Percentiles rank a stretch among this genome's conserved stretches.
These are phyloP conservation scores for Siniperca obscura DNA, from an alignment of 2,797 vertebrate genomes.

Conservation along the genomic window DNA sequence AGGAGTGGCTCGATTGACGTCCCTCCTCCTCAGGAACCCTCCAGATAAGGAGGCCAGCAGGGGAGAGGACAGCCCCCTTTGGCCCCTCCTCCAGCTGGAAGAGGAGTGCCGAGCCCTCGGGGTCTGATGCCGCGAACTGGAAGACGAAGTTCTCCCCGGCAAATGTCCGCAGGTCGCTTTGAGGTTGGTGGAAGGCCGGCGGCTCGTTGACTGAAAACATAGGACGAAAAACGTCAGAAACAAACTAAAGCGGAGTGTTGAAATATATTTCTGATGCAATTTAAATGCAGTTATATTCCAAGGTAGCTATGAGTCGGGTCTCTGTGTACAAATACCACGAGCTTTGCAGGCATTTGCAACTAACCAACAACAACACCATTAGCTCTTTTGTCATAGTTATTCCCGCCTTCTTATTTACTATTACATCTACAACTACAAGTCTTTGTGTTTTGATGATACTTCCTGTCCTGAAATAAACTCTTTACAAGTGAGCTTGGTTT, in stretches of 20 bases:
- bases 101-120: slow-evolving; percentile 87
- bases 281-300: background rate
- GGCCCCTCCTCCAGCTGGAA: slow-evolving; percentile 85
- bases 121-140: slow-evolving; percentile 86
- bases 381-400: background rate
- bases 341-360: background rate
- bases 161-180: slow-evolving; percentile 82
- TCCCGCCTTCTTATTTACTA: slow-evolving; percentile 16
- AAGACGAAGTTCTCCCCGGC: slow-evolving; percentile 89
- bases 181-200: slow-evolving; percentile 84
- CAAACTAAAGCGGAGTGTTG: background rate
- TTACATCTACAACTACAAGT: background rate
- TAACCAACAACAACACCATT: background rate
- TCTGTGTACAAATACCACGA: background rate
- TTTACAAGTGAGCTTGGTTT: background rate
- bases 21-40: slow-evolving; percentile 66
- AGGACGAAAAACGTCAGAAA: slow-evolving; percentile 2
- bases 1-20: slow-evolving; percentile 36
- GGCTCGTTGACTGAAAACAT: slow-evolving; percentile 80
- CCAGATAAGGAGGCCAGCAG: slow-evolving; percentile 89
- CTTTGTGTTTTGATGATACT: slow-evolving; percentile 14
- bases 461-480: slow-evolving; percentile 44
- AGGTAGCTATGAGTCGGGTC: background rate
- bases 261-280: background rate
- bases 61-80: slow-evolving; percentile 79